Conservation (phyloP, 2,113 vertebrate genomes). For the Ibidorhyncha struthersii region DNA sequence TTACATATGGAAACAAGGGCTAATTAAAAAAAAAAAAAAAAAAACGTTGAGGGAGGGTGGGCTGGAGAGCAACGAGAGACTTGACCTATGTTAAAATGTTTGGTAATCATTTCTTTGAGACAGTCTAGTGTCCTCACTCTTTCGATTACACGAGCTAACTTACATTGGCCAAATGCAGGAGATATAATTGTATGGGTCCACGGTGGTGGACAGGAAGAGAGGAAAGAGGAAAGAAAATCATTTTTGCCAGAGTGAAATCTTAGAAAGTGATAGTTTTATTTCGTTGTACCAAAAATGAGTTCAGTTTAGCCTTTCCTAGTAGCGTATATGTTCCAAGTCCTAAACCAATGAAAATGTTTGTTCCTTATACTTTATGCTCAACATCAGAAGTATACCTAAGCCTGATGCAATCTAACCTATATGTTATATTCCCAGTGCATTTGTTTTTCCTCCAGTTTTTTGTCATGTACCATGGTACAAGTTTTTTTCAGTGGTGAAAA, state of each 20-base stretch:
- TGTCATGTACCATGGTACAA: background rate
- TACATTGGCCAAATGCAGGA: background rate
- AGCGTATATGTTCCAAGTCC: background rate
- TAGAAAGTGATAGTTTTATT: background rate
- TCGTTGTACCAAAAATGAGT: background rate
- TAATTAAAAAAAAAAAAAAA: background rate
- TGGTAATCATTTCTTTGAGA: background rate
- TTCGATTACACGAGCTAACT: background rate
- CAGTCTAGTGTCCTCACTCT: background rate
- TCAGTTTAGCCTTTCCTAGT: background rate
- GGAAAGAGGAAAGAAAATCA: background rate
- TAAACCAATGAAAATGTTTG: background rate
- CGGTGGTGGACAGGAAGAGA: background rate
- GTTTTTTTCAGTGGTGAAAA: background rate
- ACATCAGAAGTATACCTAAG: background rate
- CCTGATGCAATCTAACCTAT: background rate
- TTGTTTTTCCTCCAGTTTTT: background rate
- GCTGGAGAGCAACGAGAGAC: background rate
- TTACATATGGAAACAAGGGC: background rate
- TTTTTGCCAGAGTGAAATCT: background rate
- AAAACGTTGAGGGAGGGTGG: background rate
- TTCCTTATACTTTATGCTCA: background rate
- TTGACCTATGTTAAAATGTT: background rate
- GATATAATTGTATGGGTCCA: no score
- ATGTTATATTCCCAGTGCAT: background rate